Evolutionary conservation across 2,113 vertebrate genomes (phyloP).

Genomic region (Gallinago jamesoni): DNA sequence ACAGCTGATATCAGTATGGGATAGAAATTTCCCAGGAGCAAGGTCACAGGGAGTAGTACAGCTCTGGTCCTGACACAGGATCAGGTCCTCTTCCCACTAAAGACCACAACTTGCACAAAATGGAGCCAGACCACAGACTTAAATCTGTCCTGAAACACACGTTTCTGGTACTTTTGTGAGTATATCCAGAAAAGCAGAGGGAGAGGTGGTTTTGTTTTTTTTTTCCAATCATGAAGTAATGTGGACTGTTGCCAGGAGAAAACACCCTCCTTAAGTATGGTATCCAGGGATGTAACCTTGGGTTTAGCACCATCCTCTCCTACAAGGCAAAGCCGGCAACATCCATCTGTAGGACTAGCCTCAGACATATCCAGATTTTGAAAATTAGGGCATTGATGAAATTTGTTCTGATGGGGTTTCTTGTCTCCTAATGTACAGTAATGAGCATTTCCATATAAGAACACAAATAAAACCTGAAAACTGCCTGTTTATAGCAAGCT

Average conservation of each 20-base stretch:
- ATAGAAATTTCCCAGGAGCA: background rate
- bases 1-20: rapidly evolving
- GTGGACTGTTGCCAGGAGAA: background rate
- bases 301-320: background rate
- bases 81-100: background rate
- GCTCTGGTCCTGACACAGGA: background rate
- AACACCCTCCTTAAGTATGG: background rate
- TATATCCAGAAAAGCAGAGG: background rate
- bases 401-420: background rate
- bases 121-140: background rate
- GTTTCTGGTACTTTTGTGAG: background rate
- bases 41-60: background rate
- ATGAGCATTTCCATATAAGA: background rate
- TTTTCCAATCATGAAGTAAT: background rate
- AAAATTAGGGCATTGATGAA: background rate
- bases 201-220: background rate
- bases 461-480: background rate
- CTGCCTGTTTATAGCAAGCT: background rate
- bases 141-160: background rate
- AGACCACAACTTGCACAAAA: background rate
- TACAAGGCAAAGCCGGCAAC: background rate
- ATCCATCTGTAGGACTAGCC: background rate
- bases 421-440: background rate
- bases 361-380: background rate
- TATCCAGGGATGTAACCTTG: background rate